Base-by-base conservation (phyloP, 2,888 invertebrate species). In the Anticlea derivata region DNA sequence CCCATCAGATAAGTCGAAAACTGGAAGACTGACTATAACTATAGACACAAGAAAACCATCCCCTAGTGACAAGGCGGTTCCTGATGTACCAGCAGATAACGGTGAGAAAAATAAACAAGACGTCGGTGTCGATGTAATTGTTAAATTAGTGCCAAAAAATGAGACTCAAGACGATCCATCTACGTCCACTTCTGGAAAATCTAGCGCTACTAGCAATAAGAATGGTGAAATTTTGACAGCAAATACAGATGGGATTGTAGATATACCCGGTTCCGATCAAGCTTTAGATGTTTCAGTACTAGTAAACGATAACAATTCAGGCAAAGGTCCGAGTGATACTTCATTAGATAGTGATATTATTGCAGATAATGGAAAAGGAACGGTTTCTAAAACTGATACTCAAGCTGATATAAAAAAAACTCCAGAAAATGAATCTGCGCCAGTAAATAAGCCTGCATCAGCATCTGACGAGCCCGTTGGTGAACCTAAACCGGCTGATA, bases 11-110 rank as follows among this genome's bases (percentile, higher is more conserved):
- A 8, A 54, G 44, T 37, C 40, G 3, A 6, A 10, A 8, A 35
- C 11, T 27, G 47, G 58, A 33, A 62, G 53, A 37, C 61, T 72
- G 0, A 70, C 69, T 12, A 68, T 82, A 24, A 57, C 66, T 1
- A 64, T 80, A 33, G 68, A 75, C 20, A 59, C 66, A 1, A 59
- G 38, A 12, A 59, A 17, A 5, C 6, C 1, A 40, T n/a, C 22
- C 35, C 35, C 33, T 10, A 22, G 34, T 26, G 7, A 30, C 43
- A 0, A 50, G 38, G 7, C 17, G 23, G 26, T 29, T 27, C 8
- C 34, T 0, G 11, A 7, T 7, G 1, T 20, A 44, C 11, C 45
- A 23, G 26, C 47, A 39, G 34, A 26, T 7, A 47, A 45, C 4
- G 33, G 35, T 39, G 31, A 49, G 30, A 49, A 7, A 22, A 41